Conservation (phyloP, 2,888 invertebrate genomes). For the Tetramorium bicarinatum region DNA sequence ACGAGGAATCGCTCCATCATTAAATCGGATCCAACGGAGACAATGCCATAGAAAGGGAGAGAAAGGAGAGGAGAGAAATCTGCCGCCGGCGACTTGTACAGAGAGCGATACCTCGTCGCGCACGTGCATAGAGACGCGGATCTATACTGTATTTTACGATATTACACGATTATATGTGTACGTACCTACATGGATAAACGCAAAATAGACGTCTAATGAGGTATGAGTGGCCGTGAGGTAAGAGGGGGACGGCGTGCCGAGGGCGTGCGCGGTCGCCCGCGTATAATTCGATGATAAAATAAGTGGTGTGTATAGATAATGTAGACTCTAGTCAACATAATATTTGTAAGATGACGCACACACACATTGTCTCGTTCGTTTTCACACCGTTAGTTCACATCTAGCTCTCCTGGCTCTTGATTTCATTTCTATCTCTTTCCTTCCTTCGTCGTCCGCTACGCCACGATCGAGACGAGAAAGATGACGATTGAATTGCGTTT, state of each 20-base stretch:
- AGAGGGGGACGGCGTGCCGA: background rate
- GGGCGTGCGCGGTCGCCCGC: slow-evolving; percentile 33
- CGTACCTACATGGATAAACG: slow-evolving; percentile 68
- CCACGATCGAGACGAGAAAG: slow-evolving; percentile 27
- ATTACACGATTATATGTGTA: slow-evolving; percentile 69
- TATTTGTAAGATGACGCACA: slow-evolving; percentile 79
- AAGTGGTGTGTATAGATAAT: slow-evolving; percentile 78
- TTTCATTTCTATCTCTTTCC: slow-evolving; percentile 55
- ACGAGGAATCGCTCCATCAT: slow-evolving; percentile 59
- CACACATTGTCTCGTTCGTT: slow-evolving; percentile 61
- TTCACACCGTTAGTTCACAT: slow-evolving; percentile 49
- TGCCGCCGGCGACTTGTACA: slow-evolving; percentile 25
- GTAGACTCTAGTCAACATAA: slow-evolving; percentile 84
- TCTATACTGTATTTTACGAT: slow-evolving; percentile 72
- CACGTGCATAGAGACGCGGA: slow-evolving; percentile 43
- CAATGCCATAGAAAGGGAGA: slow-evolving; percentile 29
- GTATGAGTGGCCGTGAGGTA: slow-evolving; percentile 60
- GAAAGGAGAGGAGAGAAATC: background rate
- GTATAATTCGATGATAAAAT: slow-evolving; percentile 71
- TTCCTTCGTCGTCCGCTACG: slow-evolving; percentile 26
- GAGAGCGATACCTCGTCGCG: slow-evolving; percentile 59
- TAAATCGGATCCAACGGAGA: background rate
- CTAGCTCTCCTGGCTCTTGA: slow-evolving; percentile 19
- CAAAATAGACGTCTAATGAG: slow-evolving; percentile 54
- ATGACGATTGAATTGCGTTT: slow-evolving; percentile 64